These are phyloP conservation scores for Cataglyphis altisquamis DNA, from an alignment of 2,888 invertebrate species.

Conservation along the genomic window DNA sequence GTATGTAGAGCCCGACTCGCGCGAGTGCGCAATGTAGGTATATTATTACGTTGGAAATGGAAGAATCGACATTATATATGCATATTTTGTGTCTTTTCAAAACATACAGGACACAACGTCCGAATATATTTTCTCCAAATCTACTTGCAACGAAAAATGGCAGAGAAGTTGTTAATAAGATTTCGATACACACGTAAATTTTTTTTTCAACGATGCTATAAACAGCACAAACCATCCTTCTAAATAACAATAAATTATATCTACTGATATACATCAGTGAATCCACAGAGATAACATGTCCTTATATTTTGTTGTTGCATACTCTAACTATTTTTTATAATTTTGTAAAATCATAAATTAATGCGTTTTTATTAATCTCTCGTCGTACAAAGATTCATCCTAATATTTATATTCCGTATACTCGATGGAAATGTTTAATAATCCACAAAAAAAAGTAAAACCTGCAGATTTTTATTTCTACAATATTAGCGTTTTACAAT, in stretches of 20 bases:
- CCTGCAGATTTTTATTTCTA: constrained; percentile 32
- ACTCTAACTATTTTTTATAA: background rate
- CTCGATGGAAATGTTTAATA: background rate
- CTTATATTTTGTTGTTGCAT: background rate
- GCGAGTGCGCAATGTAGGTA: background rate
- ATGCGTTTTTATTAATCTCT: constrained; percentile 21
- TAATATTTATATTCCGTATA: background rate
- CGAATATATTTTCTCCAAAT: background rate
- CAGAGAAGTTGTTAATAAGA: background rate
- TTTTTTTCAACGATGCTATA: background rate
- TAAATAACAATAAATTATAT: constrained; percentile 34
- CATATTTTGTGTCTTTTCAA: background rate
- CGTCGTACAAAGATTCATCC: background rate
- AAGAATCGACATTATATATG: background rate
- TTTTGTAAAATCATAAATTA: constrained; percentile 2
- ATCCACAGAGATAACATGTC: background rate
- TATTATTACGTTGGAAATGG: constrained; percentile 7
- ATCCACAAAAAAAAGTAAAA: constrained; percentile 16
- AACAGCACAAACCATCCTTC: constrained; percentile 20
- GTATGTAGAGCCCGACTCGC: constrained; percentile 53
- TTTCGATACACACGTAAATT: constrained; percentile 6
- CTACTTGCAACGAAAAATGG: background rate
- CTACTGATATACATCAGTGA: constrained; percentile 28
- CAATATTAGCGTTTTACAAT: constrained; percentile 3
- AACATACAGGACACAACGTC: background rate